Conservation (phyloP, 2,113 vertebrate genomes). For the Phrynosoma blainvillii region DNA sequence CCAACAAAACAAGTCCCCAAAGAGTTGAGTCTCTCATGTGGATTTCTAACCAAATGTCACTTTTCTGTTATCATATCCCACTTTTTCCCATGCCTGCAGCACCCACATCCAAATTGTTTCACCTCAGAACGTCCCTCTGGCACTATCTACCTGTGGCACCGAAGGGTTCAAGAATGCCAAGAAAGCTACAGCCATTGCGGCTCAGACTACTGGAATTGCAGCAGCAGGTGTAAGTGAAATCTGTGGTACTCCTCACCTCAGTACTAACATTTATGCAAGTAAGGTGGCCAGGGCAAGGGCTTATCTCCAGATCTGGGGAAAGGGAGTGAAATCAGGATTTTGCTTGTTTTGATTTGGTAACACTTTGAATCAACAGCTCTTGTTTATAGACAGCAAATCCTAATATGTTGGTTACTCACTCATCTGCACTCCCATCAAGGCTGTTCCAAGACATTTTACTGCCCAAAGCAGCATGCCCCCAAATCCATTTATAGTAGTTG, state of each 20-base stretch:
- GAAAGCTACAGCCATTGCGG: slow-evolving; percentile 89
- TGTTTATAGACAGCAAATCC: background rate
- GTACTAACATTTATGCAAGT: accelerated
- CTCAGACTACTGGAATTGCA: slow-evolving; percentile 89
- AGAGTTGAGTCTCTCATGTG: accelerated
- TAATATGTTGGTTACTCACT: background rate
- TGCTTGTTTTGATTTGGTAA: too few species aligned
- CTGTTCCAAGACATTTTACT: too few species aligned
- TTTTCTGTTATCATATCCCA: background rate
- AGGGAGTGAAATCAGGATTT: background rate
- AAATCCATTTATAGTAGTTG: too few species aligned
- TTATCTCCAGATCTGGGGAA: too few species aligned
- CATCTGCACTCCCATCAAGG: too few species aligned
- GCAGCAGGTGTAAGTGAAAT: slow-evolving; percentile 81
- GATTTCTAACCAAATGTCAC: background rate
- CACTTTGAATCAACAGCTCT: background rate
- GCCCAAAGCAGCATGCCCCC: too few species aligned
- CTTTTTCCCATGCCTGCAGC: slow-evolving; percentile 65
- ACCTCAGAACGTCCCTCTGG: slow-evolving; percentile 72
- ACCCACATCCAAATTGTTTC: slow-evolving; percentile 91
- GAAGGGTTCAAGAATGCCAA: slow-evolving; percentile 93
- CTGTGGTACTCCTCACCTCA: accelerated
- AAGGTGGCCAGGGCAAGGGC: too few species aligned
- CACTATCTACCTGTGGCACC: slow-evolving; percentile 86
- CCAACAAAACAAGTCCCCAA: accelerated